A percentile compares a stretch with the other conserved stretches of the same genome.
Conservation (phyloP, 1,140 invertebrate species). For the Cydia pomonella region DNA sequence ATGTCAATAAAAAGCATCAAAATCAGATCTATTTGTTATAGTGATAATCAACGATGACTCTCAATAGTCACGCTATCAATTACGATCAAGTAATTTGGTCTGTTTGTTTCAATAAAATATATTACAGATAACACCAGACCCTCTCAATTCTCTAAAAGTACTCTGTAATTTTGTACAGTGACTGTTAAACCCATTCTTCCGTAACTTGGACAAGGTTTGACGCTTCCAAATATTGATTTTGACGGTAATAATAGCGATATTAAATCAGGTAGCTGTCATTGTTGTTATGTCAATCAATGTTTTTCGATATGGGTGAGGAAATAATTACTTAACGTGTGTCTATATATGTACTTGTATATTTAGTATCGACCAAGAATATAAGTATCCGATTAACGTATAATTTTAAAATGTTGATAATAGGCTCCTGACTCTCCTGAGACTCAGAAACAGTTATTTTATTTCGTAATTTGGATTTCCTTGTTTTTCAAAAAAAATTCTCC, state of each 20-base stretch:
- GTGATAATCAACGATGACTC: conserved; percentile 1
- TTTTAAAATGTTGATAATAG: too few species aligned
- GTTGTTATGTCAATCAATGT: background rate
- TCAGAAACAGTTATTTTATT: too few species aligned
- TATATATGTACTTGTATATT: too few species aligned
- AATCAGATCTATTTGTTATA: background rate
- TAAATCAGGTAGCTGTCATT: background rate
- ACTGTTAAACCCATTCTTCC: background rate
- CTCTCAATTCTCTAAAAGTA: background rate
- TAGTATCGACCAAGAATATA: too few species aligned
- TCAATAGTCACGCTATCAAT: conserved; percentile 13
- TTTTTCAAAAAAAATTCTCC: too few species aligned
- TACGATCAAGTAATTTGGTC: conserved; percentile 2
- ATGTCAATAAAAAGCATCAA: conserved; percentile 2
- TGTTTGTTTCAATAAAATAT: conserved; percentile 4
- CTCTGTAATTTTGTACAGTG: conserved; percentile 7
- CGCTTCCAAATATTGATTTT: conserved; percentile 24
- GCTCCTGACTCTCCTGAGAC: too few species aligned
- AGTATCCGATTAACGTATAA: too few species aligned
- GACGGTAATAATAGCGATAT: background rate
- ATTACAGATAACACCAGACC: background rate
- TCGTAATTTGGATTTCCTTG: too few species aligned
- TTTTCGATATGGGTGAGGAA: background rate
- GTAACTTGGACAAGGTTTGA: background rate
- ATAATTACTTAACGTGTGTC: background rate